A percentile compares a stretch with the other conserved stretches of the same genome.
Evolutionary conservation across 2,113 vertebrate species (phyloP).

Genomic region (Polypterus senegalus): DNA sequence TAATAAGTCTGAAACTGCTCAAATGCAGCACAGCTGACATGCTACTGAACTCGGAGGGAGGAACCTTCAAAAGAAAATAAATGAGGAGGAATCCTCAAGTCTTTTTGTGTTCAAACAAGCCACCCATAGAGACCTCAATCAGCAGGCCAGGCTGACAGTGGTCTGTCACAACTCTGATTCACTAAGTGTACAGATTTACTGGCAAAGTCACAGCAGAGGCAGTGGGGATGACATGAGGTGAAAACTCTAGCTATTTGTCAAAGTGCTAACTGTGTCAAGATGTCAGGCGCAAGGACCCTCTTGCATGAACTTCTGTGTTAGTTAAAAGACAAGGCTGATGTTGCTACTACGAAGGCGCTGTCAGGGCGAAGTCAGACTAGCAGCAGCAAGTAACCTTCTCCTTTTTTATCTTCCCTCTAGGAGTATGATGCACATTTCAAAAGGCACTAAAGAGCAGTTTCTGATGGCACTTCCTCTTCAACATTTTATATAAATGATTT

Average conservation of each 20-base stretch:
- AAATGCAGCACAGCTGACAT: constrained; percentile 26
- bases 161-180: constrained; percentile 50
- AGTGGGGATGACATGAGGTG: constrained; percentile 59
- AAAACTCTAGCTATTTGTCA: constrained; percentile 68
- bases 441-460: no score
- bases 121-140: constrained; percentile 56
- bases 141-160: constrained; percentile 47
- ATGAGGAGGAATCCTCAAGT: constrained; percentile 24
- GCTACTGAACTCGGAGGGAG: constrained; percentile 28
- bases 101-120: constrained; percentile 33
- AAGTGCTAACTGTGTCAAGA: constrained; percentile 58
- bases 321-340: constrained; percentile 58
- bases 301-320: constrained; percentile 58
- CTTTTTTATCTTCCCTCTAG: no score
- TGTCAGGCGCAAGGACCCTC: constrained; percentile 57
- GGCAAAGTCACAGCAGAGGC: constrained; percentile 25
- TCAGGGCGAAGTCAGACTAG: constrained; percentile 47
- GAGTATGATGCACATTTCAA: no score
- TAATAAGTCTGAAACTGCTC: no score
- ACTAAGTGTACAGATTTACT: constrained; percentile 45
- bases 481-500: no score
- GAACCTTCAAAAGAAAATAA: constrained; percentile 18
- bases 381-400: constrained; percentile 6
- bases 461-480: no score
- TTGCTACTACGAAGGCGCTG: constrained; percentile 52